Conservation (phyloP, 1,140 invertebrate genomes). For the Leptinotarsa texana region DNA sequence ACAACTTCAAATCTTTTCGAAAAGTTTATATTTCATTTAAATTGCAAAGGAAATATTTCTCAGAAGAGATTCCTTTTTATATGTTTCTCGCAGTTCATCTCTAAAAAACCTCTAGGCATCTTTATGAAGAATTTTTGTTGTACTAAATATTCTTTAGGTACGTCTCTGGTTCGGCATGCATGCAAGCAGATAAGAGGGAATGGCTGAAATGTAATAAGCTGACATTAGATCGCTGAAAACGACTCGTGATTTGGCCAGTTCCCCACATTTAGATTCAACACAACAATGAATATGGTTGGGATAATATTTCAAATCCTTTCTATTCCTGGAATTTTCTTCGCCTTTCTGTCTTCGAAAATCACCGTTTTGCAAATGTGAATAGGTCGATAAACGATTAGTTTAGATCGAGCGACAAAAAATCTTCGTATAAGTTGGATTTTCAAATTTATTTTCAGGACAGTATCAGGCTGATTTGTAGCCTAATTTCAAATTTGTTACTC, state of each 20-base stretch:
- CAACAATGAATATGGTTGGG: slow-evolving; percentile 15
- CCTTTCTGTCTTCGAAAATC: background rate
- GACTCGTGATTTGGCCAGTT: slow-evolving; percentile 30
- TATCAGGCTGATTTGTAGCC: no score
- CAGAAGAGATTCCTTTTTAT: no score
- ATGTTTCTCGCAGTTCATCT: no score
- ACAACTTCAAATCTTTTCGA: no score
- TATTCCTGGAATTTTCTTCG: background rate
- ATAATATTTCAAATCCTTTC: background rate
- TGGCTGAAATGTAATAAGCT: slow-evolving; percentile 32
- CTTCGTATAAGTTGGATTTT: no score
- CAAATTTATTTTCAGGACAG: no score
- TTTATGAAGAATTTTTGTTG: no score
- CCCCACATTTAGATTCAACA: slow-evolving; percentile 19
- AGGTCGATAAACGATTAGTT: background rate
- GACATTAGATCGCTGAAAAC: slow-evolving; percentile 15
- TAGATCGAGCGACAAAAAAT: no score
- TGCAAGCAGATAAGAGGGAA: slow-evolving; percentile 27
- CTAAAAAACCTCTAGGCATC: no score
- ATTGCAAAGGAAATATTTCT: no score
- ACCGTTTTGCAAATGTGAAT: background rate
- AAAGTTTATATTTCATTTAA: no score
- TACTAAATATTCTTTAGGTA: background rate
- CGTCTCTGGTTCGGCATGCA: background rate
- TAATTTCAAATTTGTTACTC: no score